Base-by-base conservation (phyloP, 53 echinoderm and acorn worm species). In the Paracentrotus lividus region DNA sequence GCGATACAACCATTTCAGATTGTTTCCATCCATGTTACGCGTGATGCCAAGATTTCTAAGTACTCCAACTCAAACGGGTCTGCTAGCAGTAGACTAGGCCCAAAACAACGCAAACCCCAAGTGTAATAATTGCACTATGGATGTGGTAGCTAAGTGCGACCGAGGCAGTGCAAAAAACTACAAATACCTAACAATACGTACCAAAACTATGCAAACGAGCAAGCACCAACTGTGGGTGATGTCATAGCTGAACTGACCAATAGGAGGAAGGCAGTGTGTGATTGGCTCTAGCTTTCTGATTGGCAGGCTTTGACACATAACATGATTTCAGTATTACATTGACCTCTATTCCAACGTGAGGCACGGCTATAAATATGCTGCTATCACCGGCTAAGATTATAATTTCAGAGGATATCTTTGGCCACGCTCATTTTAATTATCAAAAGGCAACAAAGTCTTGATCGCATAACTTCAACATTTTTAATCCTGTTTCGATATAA, bases 361-460 rank as follows among this genome's bases (percentile, higher is more conserved):
- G 84, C 27, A 86, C 56, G 86, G 56, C 86, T 86, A 86, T 86
- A 86, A 86, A 56, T 55, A 86, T 86, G 86, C 86, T 86, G 81
- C 81, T 9, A 81, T 47, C 81, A 81, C 8, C 81, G 47, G 44
- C 49, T 47, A 45, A 20, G 81, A 47, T 81, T 81, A 81, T 47
- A 81, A 81, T 81, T 81, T 81, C n/a, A n/a, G 81, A 47, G 81
- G 81, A 81, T 81, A 81, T 81, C 47, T 33, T 81, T 81, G 9
- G 81, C 47, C 81, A 27, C 27, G 47, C 12, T 47, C 2, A 81
- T 81, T 81, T 81, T 81, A 81, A 81, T 81, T 81, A 81, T 27
- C 49, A 47, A 81, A 81, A 81, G 81, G 81, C 10, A 81, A 81
- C 26, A 15, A 47, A 47, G 47, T 81, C 47, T 81, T 20, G 10